Percentiles rank a stretch among this genome's conserved stretches.
Evolutionary conservation across 2,888 invertebrate genomes (phyloP).

Genomic region (Caenorhabditis becei): DNA sequence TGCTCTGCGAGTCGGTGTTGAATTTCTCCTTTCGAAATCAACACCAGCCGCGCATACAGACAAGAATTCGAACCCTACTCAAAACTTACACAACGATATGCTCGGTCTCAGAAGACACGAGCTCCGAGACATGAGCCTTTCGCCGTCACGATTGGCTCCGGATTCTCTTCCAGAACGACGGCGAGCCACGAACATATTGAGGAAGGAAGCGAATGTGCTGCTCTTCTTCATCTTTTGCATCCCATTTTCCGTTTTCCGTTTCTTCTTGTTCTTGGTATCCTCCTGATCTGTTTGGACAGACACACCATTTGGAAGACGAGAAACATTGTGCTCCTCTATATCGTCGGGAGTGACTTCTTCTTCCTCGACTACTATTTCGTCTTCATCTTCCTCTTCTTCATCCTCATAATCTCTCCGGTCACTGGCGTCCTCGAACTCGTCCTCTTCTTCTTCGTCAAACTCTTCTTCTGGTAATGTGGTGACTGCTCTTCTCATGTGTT

Average conservation of each 20-base stretch:
- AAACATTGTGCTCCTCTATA: conserved; percentile 24
- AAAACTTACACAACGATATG: conserved; percentile 59
- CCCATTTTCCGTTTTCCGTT: conserved; percentile 40
- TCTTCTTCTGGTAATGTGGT: conserved; percentile 48
- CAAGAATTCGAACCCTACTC: neutral
- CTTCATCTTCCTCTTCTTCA: conserved; percentile 51
- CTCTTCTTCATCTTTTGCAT: conserved; percentile 56
- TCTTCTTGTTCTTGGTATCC: conserved; percentile 33
- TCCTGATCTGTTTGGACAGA: conserved; percentile 24
- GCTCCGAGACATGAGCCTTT: conserved; percentile 61
- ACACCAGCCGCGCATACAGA: conserved; percentile 8
- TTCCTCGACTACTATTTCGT: conserved; percentile 57
- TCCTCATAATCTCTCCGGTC: conserved; percentile 46
- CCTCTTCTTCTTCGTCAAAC: conserved; percentile 57
- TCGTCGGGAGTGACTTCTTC: conserved; percentile 46
- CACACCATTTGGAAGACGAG: conserved; percentile 28
- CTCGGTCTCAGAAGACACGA: conserved; percentile 59
- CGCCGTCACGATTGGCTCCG: conserved; percentile 28
- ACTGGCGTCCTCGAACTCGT: conserved; percentile 53
- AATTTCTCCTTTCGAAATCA: conserved; percentile 39
- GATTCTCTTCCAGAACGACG: conserved; percentile 49
- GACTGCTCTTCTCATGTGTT: conserved; percentile 42
- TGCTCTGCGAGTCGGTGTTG: conserved; percentile 23
- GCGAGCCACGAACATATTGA: conserved; percentile 60
- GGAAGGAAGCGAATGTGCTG: conserved; percentile 60